These are phyloP conservation scores for Brotula barbata DNA, from an alignment of 2,797 vertebrate genomes.

Conservation along the genomic window DNA sequence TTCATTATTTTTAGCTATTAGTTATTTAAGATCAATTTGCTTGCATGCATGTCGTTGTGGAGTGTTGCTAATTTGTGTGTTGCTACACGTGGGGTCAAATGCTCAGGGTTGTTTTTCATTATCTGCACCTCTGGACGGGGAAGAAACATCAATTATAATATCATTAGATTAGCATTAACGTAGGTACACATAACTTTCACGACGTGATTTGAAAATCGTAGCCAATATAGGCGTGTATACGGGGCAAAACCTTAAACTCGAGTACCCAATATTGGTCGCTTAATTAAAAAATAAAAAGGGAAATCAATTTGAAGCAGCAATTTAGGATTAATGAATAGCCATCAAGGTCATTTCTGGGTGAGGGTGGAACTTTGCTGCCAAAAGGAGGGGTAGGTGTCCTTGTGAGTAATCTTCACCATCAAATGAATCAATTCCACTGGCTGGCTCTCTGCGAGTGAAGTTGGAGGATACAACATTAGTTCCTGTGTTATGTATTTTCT, in stretches of 20 bases:
- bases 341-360: conserved; percentile 22
- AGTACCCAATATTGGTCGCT: background rate
- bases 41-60: too few species aligned
- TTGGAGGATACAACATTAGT: conserved; percentile 40
- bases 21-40: too few species aligned
- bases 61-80: too few species aligned
- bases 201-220: too few species aligned
- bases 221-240: background rate
- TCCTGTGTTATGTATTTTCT: background rate
- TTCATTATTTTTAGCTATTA: too few species aligned
- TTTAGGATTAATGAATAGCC: conserved; percentile 9
- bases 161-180: too few species aligned
- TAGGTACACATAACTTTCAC: too few species aligned
- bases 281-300: background rate
- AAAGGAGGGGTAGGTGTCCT: conserved; percentile 35
- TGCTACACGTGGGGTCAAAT: too few species aligned
- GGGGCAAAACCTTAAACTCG: background rate
- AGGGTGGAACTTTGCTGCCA: conserved; percentile 10
- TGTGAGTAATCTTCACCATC: conserved; percentile 55
- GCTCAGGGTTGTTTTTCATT: too few species aligned
- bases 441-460: conserved; percentile 12
- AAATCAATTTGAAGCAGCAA: conserved; percentile 15
- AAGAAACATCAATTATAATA: too few species aligned
- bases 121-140: too few species aligned
- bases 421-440: conserved; percentile 15